These are phyloP conservation scores for Garrulus glandarius DNA, from an alignment of 2,797 vertebrate species.

Conservation along the genomic window DNA sequence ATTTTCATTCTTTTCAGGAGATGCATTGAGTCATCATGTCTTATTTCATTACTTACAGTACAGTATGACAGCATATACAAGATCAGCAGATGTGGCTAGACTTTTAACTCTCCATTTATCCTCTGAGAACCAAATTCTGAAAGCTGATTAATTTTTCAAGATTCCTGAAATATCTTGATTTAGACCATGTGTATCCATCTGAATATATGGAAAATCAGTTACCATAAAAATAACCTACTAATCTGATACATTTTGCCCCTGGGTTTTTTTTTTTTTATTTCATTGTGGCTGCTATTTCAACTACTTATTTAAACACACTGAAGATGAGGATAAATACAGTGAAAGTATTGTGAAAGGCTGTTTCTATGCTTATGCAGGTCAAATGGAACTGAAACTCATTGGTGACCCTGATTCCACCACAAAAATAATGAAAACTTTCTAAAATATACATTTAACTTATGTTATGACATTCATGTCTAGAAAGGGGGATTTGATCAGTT, in stretches of 20 bases:
- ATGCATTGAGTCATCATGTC: background rate
- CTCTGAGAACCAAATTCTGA: background rate
- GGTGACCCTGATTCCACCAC: background rate
- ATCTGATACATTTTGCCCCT: background rate
- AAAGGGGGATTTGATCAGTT: constrained; percentile 25
- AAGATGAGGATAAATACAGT: background rate
- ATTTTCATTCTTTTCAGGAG: constrained; percentile 8
- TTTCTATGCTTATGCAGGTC: background rate
- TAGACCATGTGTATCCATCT: background rate
- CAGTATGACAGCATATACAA: background rate
- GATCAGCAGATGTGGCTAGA: background rate
- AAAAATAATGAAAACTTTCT: background rate
- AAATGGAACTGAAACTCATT: background rate
- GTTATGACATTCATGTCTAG: constrained; percentile 48
- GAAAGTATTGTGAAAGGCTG: background rate
- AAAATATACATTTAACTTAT: constrained; percentile 45
- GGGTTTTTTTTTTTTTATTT: background rate
- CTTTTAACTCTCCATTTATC: background rate
- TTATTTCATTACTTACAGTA: background rate
- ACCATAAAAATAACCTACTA: background rate
- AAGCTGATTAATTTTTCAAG: background rate
- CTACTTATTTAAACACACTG: background rate
- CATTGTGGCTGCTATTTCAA: background rate
- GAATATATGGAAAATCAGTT: background rate
- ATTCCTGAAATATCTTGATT: background rate